phyloP scores from a whole-genome alignment of 2,888 invertebrate genomes.

The Trisateles emortualis region DNA sequence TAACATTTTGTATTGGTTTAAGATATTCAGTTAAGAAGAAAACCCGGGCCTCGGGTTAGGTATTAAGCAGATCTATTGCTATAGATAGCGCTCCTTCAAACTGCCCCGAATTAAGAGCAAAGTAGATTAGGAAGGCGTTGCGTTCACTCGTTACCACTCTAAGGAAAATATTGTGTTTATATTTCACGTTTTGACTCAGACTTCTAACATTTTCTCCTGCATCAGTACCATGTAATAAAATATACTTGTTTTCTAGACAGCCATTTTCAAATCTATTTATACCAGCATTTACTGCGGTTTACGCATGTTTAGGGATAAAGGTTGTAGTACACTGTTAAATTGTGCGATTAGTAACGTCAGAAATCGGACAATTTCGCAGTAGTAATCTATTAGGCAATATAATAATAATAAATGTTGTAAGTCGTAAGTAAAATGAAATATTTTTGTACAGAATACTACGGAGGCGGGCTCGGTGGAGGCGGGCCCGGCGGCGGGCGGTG shows the following conservation, averaged over 20 bases:
- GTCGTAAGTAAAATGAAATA: slow-evolving; percentile 1
- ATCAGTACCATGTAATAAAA: background rate
- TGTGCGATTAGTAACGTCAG: too few species aligned
- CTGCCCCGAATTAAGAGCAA: too few species aligned
- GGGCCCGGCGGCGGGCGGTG: slow-evolving; percentile 60
- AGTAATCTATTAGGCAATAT: background rate
- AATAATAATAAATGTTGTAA: too few species aligned
- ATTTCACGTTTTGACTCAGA: background rate
- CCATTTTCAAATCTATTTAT: too few species aligned
- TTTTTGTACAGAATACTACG: slow-evolving; percentile 79
- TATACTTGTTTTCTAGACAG: background rate
- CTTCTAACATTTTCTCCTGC: too few species aligned
- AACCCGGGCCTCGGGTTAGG: too few species aligned
- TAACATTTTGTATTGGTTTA: too few species aligned
- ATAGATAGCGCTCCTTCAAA: too few species aligned
- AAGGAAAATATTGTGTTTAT: background rate
- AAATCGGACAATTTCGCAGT: background rate
- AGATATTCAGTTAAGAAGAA: too few species aligned
- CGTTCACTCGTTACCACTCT: background rate
- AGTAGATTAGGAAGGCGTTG: background rate
- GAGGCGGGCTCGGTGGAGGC: slow-evolving; percentile 82
- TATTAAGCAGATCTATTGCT: too few species aligned
- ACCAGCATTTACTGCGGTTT: background rate
- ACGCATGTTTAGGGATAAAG: background rate
- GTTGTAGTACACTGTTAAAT: background rate